Conservation (phyloP, 1,140 invertebrate genomes). For the Epicauta chinensis region DNA sequence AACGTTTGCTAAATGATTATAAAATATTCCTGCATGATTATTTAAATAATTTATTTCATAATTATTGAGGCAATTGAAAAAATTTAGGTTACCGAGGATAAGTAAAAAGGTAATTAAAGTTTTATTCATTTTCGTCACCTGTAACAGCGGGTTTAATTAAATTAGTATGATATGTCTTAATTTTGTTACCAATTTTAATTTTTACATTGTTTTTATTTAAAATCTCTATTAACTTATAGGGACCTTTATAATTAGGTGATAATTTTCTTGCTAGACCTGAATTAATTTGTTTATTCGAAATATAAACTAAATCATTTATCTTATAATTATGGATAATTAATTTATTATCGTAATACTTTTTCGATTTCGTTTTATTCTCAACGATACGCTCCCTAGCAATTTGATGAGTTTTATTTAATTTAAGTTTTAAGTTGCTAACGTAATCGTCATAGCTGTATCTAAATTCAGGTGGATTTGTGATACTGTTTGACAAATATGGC, state of each 20-base stretch:
- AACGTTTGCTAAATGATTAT: conserved; percentile 18
- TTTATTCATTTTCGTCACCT: conserved; percentile 10
- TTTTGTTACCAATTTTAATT: conserved; percentile 18
- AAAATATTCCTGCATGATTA: conserved; percentile 20
- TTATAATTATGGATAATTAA: conserved; percentile 19
- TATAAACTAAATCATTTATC: conserved; percentile 20
- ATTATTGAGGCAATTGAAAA: background rate
- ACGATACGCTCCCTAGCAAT: conserved; percentile 33
- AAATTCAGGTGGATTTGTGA: conserved; percentile 22
- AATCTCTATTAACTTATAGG: conserved; percentile 18
- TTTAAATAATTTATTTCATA: background rate
- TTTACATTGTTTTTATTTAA: conserved; percentile 17
- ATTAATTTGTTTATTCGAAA: conserved; percentile 16
- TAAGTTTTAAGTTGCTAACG: conserved; percentile 30
- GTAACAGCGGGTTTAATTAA: conserved; percentile 23
- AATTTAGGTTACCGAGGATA: conserved; percentile 6
- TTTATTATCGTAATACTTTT: conserved; percentile 33
- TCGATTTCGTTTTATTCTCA: conserved; percentile 29
- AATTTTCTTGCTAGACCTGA: conserved; percentile 18
- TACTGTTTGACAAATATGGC: conserved; percentile 24
- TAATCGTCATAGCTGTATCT: conserved; percentile 36
- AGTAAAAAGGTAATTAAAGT: background rate
- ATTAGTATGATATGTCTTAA: conserved; percentile 19
- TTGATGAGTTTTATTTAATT: conserved; percentile 32
- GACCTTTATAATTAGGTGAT: conserved; percentile 15